Evolutionary conservation across 2,888 invertebrate genomes (phyloP), one percentile per base, ranked within the genome.

Genomic region (Lordiphosa andalusiaca): DNA sequence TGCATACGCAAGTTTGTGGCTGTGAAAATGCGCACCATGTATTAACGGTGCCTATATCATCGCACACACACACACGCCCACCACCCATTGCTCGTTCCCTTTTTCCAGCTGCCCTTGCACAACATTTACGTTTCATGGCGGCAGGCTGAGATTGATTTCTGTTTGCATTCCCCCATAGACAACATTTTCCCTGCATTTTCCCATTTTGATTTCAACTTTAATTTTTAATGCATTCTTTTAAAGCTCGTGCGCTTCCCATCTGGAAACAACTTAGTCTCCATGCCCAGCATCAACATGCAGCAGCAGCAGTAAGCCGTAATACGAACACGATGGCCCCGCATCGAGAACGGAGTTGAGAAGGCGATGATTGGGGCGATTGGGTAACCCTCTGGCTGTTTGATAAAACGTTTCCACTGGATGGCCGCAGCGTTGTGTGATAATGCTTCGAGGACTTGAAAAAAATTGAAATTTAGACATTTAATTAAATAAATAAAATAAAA

Each of bases 1-100:
- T 82, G 83, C 83, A 84, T 82, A 78, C 83, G 69, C 83, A 84
- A 82, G 75, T 73, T 78, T 82, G 80, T 69, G 80, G 83, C 70
- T 69, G 61, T 64, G 60, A 61, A 72, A 69, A 58, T 61, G 52
- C 57, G 21, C 19, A 21, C 35, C 52, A 23, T 49, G 37, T 49
- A 12, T 13, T 23, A 10, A 49, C 12, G 38, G 23, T 16, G 49
- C 49, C 38, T 16, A 21, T 6, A 23, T 25, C 13, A 37, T 16
- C 12, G 37, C 21, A 19, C 37, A 21, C 21, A 19, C 37, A 21
- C 25, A 23, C 23, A 5, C 5, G 9, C 35, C 38, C 16, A 13
- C 19, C 36, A 40, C 25, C 3, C 25, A 10, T 10, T 7, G 25
- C 7, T 35, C 4, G 9, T 6, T n/a, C 38, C 13, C 42, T 37